Percentiles rank a stretch among this genome's conserved stretches.
Evolutionary conservation across 64 coral and sea anemone species (phyloP).

Genomic region (Stichodactyla helianthus): DNA sequence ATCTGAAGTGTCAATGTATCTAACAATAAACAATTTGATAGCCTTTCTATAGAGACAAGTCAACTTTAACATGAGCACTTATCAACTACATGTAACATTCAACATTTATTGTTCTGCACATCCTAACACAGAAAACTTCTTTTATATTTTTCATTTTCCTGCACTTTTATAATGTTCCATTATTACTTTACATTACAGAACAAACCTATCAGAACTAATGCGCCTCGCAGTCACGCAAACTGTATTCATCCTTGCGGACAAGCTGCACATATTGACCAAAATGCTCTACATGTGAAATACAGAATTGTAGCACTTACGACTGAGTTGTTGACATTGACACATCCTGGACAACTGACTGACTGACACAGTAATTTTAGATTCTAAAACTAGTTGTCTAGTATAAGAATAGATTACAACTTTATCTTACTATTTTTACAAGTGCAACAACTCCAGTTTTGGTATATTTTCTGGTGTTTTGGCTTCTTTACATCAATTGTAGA

Average conservation of each 20-base stretch:
- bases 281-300: not conserved
- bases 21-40: too few relatives aligned
- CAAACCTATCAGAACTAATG: not conserved
- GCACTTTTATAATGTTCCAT: not conserved
- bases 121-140: not conserved
- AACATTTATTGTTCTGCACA: not conserved
- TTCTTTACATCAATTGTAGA: too few relatives aligned
- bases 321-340: not conserved
- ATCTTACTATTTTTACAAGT: too few relatives aligned
- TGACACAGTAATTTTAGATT: too few relatives aligned
- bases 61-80: too few relatives aligned
- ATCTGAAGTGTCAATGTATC: too few relatives aligned
- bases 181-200: constrained; percentile 11
- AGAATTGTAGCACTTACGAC: not conserved
- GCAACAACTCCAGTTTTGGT: too few relatives aligned
- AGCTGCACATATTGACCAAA: not conserved
- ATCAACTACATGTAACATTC: too few relatives aligned
- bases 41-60: too few relatives aligned
- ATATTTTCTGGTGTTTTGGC: too few relatives aligned
- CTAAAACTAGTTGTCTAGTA: too few relatives aligned
- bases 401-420: too few relatives aligned
- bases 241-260: not conserved
- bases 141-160: not conserved
- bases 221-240: not conserved
- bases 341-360: not conserved